phyloP scores from a whole-genome alignment of 2,797 vertebrate genomes.

The Ctenosaura bakeri region DNA sequence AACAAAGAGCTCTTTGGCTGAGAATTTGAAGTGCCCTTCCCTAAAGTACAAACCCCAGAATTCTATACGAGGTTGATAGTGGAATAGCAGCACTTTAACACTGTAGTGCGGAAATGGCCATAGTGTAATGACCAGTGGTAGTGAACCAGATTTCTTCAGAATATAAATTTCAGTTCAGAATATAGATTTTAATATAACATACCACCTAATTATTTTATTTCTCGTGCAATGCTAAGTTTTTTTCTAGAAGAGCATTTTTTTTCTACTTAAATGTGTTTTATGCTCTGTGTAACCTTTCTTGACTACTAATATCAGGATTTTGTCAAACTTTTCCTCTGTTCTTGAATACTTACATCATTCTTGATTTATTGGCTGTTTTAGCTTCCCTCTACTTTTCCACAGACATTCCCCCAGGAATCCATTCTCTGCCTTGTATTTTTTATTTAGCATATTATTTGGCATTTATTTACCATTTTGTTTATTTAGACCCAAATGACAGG shows the following conservation, averaged over 20 bases:
- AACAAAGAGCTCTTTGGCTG: no score
- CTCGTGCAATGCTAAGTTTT: neutral
- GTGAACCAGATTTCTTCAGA: neutral
- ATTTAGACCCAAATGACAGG: neutral
- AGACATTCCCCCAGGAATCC: neutral
- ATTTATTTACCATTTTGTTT: no score
- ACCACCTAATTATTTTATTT: neutral
- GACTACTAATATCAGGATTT: neutral
- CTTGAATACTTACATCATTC: neutral
- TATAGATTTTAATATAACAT: neutral
- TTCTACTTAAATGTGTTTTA: neutral
- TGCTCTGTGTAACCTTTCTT: neutral
- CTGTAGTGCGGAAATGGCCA: no score
- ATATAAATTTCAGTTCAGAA: neutral
- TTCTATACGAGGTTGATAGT: no score
- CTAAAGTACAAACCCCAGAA: no score
- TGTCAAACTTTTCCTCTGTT: neutral
- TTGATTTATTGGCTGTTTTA: neutral
- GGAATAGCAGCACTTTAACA: no score
- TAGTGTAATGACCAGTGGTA: neutral
- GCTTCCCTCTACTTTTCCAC: neutral
- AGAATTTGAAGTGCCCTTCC: no score
- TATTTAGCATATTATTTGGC: neutral
- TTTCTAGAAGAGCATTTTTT: neutral
- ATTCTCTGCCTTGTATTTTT: neutral